phyloP scores from a whole-genome alignment of 2,113 vertebrate species.

The Sinocyclocheilus maitianheensis region DNA sequence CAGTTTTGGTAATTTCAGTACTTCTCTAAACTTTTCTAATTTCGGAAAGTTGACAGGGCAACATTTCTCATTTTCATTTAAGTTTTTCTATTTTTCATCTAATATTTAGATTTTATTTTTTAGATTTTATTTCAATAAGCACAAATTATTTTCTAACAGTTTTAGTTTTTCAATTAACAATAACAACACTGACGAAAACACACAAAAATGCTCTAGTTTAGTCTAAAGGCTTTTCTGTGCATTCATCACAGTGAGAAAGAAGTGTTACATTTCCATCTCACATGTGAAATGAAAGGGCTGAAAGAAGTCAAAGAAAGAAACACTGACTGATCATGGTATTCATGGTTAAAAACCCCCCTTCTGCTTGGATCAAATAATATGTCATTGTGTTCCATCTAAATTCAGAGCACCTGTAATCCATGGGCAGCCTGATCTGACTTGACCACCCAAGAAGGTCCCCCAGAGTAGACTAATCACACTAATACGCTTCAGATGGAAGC shows the following conservation, averaged over 20 bases:
- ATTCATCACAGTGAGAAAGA: background rate
- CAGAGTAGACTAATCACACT: conserved; percentile 28
- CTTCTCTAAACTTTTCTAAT: background rate
- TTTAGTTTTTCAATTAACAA: background rate
- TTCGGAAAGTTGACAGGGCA: background rate
- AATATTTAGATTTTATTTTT: background rate
- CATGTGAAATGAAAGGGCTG: conserved; percentile 9
- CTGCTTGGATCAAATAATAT: conserved; percentile 12
- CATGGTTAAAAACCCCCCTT: background rate
- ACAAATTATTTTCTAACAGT: background rate
- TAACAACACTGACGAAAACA: background rate
- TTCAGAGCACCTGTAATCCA: conserved; percentile 19
- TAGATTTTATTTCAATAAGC: background rate
- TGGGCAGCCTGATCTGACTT: background rate
- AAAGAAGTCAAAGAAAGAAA: background rate
- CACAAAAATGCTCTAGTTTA: background rate
- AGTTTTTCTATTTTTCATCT: background rate
- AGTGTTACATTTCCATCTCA: background rate
- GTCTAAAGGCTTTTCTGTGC: conserved; percentile 10
- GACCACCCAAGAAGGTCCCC: conserved; percentile 37
- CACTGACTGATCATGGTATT: background rate
- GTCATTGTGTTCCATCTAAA: conserved; percentile 9
- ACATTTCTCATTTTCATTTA: background rate
- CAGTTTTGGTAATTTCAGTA: background rate
- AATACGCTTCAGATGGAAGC: conserved; percentile 24